Evolutionary conservation across 1,140 invertebrate species (phyloP).

Genomic region (Drosophila ficusphila): DNA sequence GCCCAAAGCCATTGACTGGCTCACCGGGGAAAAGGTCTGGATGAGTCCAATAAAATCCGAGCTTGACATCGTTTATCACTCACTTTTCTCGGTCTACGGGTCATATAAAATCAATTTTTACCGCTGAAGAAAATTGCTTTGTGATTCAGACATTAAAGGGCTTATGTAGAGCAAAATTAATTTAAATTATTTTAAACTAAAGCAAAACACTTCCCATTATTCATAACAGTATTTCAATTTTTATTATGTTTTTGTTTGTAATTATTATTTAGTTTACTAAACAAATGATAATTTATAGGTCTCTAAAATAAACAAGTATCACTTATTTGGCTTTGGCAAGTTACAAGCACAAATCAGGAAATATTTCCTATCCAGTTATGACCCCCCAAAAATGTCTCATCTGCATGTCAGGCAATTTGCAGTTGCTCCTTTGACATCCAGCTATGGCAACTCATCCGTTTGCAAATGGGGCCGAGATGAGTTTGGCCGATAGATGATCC

Average conservation of each 20-base stretch:
- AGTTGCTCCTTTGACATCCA: conserved; percentile 41
- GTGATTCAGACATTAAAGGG: not conserved
- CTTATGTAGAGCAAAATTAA: too few relatives aligned
- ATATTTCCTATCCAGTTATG: conserved; percentile 8
- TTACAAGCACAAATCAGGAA: not conserved
- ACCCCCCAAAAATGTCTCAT: conserved; percentile 8
- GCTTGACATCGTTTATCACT: conserved; percentile 48
- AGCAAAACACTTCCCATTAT: too few relatives aligned
- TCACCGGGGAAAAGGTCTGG: conserved; percentile 2
- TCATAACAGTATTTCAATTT: too few relatives aligned
- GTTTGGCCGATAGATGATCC: conserved; percentile 25
- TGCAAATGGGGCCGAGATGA: conserved; percentile 3
- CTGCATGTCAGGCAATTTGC: conserved; percentile 19
- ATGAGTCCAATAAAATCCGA: conserved; percentile 32
- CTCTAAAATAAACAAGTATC: not conserved
- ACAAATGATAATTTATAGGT: too few relatives aligned
- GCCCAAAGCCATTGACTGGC: conserved; percentile 22
- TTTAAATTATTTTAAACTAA: too few relatives aligned
- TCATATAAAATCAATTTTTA: conserved; percentile 18
- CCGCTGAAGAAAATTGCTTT: not conserved
- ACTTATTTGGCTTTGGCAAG: not conserved
- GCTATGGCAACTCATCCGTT: conserved; percentile 1
- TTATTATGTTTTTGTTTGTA: too few relatives aligned
- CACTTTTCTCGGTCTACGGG: conserved; percentile 23
- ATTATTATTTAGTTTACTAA: too few relatives aligned